These are phyloP conservation scores for Bubalus kerabau DNA, from an alignment of 2,113 vertebrate genomes.

Conservation along the genomic window DNA sequence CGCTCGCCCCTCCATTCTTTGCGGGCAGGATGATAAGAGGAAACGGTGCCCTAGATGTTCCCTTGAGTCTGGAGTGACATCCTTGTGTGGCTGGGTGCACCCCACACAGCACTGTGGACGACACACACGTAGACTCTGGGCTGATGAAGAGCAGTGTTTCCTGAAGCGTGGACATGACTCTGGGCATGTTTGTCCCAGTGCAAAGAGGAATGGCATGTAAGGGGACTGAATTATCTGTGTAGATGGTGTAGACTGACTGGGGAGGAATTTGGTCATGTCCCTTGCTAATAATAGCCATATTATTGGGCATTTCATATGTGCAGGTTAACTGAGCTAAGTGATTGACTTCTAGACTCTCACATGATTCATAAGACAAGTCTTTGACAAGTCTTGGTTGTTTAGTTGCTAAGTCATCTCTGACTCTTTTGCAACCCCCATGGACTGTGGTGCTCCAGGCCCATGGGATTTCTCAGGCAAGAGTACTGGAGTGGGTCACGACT, in stretches of 20 bases:
- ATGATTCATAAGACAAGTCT: background rate
- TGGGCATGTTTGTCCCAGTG: background rate
- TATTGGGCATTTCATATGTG: background rate
- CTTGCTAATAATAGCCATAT: background rate
- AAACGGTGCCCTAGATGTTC: background rate
- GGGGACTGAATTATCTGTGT: background rate
- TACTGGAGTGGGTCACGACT: background rate
- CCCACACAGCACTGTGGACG: too few species aligned
- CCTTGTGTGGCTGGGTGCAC: rapidly evolving
- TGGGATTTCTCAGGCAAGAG: background rate
- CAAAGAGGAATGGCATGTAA: background rate
- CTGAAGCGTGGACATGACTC: background rate
- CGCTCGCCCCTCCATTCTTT: background rate
- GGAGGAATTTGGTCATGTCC: background rate
- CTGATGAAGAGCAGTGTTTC: background rate
- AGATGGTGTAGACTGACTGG: background rate
- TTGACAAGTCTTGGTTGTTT: background rate
- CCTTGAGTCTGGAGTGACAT: background rate
- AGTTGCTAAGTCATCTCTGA: background rate
- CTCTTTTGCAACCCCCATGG: background rate
- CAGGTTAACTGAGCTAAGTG: background rate
- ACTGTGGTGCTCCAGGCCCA: background rate
- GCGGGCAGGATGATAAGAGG: background rate
- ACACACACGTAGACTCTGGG: background rate
- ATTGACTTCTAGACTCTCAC: background rate